Base-by-base conservation (phyloP, 1,140 invertebrate species). In the Lasaia peninsularis region DNA sequence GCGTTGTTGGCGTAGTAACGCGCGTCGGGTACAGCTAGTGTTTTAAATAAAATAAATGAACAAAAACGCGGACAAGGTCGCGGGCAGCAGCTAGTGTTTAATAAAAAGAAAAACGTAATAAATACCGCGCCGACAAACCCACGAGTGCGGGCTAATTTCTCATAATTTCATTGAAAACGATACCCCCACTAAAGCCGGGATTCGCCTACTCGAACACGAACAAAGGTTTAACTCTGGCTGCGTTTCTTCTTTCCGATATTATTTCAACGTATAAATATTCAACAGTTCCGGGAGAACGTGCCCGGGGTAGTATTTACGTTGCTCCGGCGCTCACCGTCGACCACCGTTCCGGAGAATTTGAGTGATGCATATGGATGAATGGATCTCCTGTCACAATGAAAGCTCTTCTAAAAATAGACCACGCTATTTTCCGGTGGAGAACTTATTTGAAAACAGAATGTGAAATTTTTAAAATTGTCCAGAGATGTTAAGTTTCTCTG, bases 191-290 rank as follows among this genome's bases (percentile, higher is more conserved):
- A 49, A 55, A 52, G 37, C 52, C 20, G 49, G 51, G 50, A 65
- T 70, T 70, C 60, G 58, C 52, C 65, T 56, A 69, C 62, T 68
- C 59, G 20, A 32, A 52, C 58, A 62, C 64, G 59, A 61, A 53
- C 50, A 50, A 54, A 60, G 63, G 34, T 63, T 67, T 53, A 32
- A 57, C 68, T 71, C 74, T 52, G 65, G 63, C 53, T 59, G 54
- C 60, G 68, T 73, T 73, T 75, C 73, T 78, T 80, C 56, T 65
- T 44, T 70, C 63, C 63, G 72, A 78, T 80, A 79, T 75, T 72
- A 78, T 81, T 75, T 76, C 58, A n/a, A 60, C 60, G 52, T 76
- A 79, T 87, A 75, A 86, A 87, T 86, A 87, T 87, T 86, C 76
- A 86, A 79, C 80, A 81, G 74, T 78, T 72, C 70, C 73, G 67